A percentile compares a stretch with the other conserved stretches of the same genome.
phyloP scores from a whole-genome alignment of 1,140 invertebrate genomes.

The Onthophagus taurus region DNA sequence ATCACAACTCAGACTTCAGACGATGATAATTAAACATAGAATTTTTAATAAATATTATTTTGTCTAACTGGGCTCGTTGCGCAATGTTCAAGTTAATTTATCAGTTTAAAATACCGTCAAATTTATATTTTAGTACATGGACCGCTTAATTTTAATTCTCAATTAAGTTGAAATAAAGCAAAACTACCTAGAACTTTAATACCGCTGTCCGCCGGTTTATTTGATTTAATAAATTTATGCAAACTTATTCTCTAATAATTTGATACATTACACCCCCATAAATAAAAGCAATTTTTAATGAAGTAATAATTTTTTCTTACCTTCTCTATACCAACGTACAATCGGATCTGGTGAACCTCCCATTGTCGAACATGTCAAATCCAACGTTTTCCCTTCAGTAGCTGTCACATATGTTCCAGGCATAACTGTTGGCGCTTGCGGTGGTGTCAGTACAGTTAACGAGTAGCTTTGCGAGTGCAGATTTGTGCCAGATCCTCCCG shows the following conservation, averaged over 20 bases:
- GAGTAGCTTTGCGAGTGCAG: constrained; percentile 73
- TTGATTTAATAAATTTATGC: background rate
- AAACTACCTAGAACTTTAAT: background rate
- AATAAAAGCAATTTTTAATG: constrained; percentile 14
- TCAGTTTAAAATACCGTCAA: too few species aligned
- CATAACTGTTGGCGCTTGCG: constrained; percentile 65
- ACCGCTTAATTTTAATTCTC: background rate
- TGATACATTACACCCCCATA: background rate
- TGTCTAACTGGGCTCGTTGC: too few species aligned
- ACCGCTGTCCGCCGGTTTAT: background rate
- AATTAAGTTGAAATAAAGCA: background rate
- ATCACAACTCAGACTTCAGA: too few species aligned
- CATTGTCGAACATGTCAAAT: constrained; percentile 70
- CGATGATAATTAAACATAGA: too few species aligned
- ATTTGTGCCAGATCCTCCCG: constrained; percentile 69
- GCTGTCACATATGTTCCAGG: constrained; percentile 60
- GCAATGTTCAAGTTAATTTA: too few species aligned
- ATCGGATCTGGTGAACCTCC: constrained; percentile 83
- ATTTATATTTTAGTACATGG: too few species aligned
- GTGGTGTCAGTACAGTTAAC: constrained; percentile 76
- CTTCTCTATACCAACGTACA: constrained; percentile 66
- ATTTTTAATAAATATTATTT: too few species aligned
- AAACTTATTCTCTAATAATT: background rate
- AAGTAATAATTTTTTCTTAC: constrained; percentile 33
- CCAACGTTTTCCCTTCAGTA: constrained; percentile 67